Evolutionary conservation across 2,888 invertebrate species (phyloP).

Genomic region (Neocrepidodera transversa): DNA sequence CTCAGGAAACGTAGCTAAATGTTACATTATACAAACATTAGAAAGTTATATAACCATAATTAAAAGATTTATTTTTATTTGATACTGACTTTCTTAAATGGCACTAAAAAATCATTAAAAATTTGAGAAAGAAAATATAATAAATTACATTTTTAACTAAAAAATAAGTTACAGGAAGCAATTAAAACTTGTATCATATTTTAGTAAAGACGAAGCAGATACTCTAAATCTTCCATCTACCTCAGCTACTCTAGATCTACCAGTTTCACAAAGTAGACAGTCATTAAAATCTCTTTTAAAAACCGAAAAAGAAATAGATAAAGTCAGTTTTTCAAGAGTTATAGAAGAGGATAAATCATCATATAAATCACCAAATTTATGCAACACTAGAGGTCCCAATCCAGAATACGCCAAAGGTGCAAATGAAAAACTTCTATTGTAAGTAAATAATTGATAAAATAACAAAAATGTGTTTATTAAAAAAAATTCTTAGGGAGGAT

Average conservation of each 20-base stretch:
- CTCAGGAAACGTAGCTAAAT: too few species aligned
- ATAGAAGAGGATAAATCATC: slow-evolving; percentile 59
- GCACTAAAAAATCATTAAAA: too few species aligned
- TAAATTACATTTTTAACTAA: too few species aligned
- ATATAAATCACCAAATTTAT: slow-evolving; percentile 65
- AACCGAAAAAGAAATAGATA: slow-evolving; percentile 52
- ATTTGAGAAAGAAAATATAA: too few species aligned
- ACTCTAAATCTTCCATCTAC: slow-evolving; percentile 25
- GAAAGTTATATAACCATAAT: too few species aligned
- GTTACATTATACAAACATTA: too few species aligned
- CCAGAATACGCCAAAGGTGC: slow-evolving; percentile 77
- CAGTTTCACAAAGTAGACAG: slow-evolving; percentile 57
- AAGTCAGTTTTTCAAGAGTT: slow-evolving; percentile 45
- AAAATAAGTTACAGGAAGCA: too few species aligned
- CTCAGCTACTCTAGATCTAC: slow-evolving; percentile 39
- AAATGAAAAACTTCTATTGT: slow-evolving; percentile 80
- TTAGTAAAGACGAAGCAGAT: slow-evolving; percentile 5
- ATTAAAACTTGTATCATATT: too few species aligned
- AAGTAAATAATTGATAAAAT: slow-evolving; percentile 57
- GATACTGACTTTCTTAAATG: too few species aligned
- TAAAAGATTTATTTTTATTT: too few species aligned
- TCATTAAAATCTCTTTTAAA: slow-evolving; percentile 57
- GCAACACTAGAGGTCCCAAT: slow-evolving; percentile 73
- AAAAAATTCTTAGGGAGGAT: slow-evolving; percentile 73
- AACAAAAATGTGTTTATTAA: background rate